Conservation (phyloP, 2,113 vertebrate genomes). For the Leucoraja erinaceus region DNA sequence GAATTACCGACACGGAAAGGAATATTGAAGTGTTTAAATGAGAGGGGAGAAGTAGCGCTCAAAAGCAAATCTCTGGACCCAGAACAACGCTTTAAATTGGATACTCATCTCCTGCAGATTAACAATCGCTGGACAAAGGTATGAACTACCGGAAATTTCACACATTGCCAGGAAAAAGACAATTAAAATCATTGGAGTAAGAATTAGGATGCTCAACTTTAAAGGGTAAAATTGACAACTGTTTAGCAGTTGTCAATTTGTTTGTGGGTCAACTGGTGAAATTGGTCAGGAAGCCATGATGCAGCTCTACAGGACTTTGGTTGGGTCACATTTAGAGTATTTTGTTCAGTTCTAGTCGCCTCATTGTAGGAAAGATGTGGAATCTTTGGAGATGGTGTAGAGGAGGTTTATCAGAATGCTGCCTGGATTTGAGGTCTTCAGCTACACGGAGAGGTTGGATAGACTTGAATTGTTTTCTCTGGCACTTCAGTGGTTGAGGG, state of each 20-base stretch:
- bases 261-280: no score
- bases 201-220: neutral
- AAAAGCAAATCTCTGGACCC: slow-evolving; percentile 65
- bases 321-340: no score
- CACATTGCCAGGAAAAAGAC: neutral
- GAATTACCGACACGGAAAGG: slow-evolving; percentile 70
- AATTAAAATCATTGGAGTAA: neutral
- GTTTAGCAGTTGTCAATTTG: neutral
- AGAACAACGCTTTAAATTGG: slow-evolving; percentile 70
- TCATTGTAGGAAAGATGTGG: no score
- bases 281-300: no score
- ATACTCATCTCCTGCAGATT: slow-evolving; percentile 68
- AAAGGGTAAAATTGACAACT: neutral
- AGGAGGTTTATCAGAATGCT: no score
- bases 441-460: no score
- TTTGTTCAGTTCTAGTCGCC: no score
- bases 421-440: no score
- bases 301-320: no score
- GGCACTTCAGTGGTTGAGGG: no score
- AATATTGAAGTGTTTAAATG: slow-evolving; percentile 74
- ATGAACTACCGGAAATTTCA: neutral
- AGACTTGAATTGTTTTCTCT: no score
- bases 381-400: no score
- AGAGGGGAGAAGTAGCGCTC: slow-evolving; percentile 58
- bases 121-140: slow-evolving; percentile 83